Evolutionary conservation across 2,113 vertebrate species (phyloP), one percentile per base, ranked within the genome.

Genomic region (Cynocephalus volans): DNA sequence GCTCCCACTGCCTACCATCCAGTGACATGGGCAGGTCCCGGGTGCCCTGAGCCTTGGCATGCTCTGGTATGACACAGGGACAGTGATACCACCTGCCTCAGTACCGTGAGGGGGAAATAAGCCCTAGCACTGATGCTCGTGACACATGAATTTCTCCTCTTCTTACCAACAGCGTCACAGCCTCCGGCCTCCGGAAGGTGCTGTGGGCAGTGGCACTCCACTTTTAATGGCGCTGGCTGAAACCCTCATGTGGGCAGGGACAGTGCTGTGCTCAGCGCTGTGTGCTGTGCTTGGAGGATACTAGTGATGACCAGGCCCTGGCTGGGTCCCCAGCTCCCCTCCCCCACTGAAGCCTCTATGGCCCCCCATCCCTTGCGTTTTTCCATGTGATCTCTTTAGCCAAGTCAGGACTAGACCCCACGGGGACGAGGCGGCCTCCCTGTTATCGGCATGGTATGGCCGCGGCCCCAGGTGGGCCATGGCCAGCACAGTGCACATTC

Each of bases 101-200:
- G 54, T 0, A 41, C 41, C 4, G 41, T 41, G 41, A 54, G 10
- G 52, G 62, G 31, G 76, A 52, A 81, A 18, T 52, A n/a, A 52
- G 11, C 69, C 64, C 41, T 41, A 41, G 41, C 41, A 41, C 41
- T 54, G 36, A n/a, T 41, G 54, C 54, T 14, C 21, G 19, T 14
- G n/a, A 24, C 54, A 7, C 54, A 21, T 28, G 0, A 3, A 56
- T 5, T 11, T 48, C 48, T 13, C 0, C 24, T 0, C 13, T 17
- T 0, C 24, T 60, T 8, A 9, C n/a, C 6, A 23, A n/a, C 8
- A 4, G 12, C 1, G 0, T 1, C 28, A 50, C 33, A 8, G 54
- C 36, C 50, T 50, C 0, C 3, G 8, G n/a, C 45, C 15, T 5
- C 48, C 28, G 56, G 50, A 36, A 19, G 9, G 24, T 21, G 6